Percentiles rank a stretch among this genome's conserved stretches.
These are phyloP conservation scores for Saguinus imperator DNA, from an alignment of 2,113 vertebrate species.

Conservation along the genomic window DNA sequence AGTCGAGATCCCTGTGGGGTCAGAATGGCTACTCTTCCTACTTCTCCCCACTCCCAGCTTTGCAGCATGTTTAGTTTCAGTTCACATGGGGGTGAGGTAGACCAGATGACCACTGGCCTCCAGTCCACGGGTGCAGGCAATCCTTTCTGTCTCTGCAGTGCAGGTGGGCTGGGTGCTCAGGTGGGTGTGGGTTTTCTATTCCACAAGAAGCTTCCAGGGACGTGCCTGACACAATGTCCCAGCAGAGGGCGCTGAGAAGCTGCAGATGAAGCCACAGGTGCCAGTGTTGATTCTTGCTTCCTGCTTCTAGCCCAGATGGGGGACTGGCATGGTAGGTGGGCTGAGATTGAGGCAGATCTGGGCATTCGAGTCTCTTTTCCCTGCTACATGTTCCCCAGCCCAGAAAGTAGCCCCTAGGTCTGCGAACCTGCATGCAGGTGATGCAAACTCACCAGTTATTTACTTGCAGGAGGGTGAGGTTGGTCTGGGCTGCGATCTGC, in stretches of 20 bases:
- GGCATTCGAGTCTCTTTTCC: background rate
- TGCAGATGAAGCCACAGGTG: background rate
- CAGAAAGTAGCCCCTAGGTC: background rate
- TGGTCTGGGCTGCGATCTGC: conserved; percentile 98
- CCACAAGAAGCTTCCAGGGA: background rate
- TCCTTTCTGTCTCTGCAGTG: background rate
- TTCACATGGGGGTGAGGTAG: background rate
- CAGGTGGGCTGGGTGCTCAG: background rate
- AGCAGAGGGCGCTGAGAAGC: conserved; percentile 70
- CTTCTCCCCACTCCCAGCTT: background rate
- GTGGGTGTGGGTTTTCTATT: background rate
- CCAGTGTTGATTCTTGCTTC: background rate
- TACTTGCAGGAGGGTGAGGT: conserved; percentile 97
- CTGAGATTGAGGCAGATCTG: background rate
- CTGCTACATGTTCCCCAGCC: background rate
- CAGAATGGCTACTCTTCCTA: background rate
- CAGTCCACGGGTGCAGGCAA: background rate
- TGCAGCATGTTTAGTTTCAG: background rate
- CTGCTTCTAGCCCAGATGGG: background rate
- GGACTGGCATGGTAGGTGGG: background rate
- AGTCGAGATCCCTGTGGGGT: background rate
- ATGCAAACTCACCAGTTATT: conserved; percentile 96
- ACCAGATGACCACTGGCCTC: background rate
- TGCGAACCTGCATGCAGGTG: background rate
- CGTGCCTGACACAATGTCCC: background rate